Percentiles rank a stretch among this genome's conserved stretches.
Conservation (phyloP, 2,797 vertebrate species). For the Limnodromus scolopaceus region DNA sequence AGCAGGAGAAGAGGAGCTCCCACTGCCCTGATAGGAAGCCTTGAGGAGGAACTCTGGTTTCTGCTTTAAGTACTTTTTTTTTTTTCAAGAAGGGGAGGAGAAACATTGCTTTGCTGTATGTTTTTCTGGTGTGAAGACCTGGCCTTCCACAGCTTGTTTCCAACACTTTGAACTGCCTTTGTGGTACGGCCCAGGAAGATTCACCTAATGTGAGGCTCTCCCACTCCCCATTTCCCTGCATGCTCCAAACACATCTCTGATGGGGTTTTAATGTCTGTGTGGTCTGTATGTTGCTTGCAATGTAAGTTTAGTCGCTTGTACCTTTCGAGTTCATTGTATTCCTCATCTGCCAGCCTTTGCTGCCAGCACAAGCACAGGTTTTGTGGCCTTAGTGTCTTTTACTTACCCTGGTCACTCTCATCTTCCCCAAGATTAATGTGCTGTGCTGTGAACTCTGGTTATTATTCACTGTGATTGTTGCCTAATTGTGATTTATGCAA, state of each 20-base stretch:
- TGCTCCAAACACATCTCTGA: accelerated
- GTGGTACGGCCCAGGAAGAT: not conserved
- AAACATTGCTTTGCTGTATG: not conserved
- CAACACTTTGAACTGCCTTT: not conserved
- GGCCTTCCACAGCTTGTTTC: not conserved
- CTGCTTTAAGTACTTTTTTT: not conserved
- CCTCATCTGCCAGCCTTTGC: not conserved
- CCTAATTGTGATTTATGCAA: slow-evolving; percentile 12
- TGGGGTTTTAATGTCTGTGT: not conserved
- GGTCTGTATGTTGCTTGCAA: not conserved
- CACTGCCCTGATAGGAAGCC: not conserved
- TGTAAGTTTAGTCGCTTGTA: not conserved
- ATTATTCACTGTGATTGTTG: not conserved
- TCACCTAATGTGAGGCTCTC: not conserved
- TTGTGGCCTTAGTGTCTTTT: not conserved
- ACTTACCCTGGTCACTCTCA: not conserved
- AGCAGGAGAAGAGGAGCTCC: not conserved
- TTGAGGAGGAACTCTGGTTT: not conserved
- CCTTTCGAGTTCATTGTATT: not conserved
- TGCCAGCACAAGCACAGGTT: not conserved
- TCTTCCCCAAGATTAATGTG: not conserved
- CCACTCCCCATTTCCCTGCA: not conserved
- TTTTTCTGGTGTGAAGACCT: not conserved
- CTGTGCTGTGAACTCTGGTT: not conserved
- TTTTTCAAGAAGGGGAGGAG: not conserved